These are phyloP conservation scores for Pangasius krempfi DNA, from an alignment of 2,797 vertebrate species.

Conservation along the genomic window DNA sequence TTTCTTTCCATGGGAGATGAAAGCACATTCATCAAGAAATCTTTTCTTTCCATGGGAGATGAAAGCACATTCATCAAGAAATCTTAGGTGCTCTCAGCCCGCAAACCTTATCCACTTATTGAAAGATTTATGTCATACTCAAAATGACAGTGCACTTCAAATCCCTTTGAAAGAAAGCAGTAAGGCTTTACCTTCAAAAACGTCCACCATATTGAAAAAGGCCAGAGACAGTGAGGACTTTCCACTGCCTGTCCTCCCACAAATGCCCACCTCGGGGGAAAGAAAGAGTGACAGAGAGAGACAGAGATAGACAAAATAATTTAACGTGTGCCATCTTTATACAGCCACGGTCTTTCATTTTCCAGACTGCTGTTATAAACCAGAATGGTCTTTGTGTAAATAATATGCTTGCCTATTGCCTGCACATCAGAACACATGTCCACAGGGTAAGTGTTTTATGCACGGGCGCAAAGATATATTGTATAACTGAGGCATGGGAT, in stretches of 20 bases:
- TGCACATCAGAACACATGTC: background rate
- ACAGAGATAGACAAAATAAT: background rate
- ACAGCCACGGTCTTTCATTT: conserved; percentile 2
- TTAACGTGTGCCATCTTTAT: background rate
- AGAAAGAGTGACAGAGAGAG: background rate
- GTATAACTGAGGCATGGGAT: background rate
- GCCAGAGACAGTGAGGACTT: conserved; percentile 96
- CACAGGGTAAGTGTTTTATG: background rate
- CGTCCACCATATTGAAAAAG: conserved; percentile 99
- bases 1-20: background rate
- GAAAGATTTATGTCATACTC: conserved; percentile 6
- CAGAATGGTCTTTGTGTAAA: conserved; percentile 23
- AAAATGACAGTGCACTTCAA: conserved; percentile 27
- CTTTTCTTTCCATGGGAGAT: background rate
- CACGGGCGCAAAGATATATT: background rate
- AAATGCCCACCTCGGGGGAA: conserved; percentile 89
- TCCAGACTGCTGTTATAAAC: conserved; percentile 28
- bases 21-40: background rate
- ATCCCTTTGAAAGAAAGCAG: background rate
- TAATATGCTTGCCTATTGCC: conserved; percentile 14
- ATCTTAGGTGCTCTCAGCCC: background rate
- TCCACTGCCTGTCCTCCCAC: conserved; percentile 94
- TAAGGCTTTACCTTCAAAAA: conserved; percentile 89
- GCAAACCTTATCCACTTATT: background rate
- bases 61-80: background rate